Conservation (phyloP, 2,888 invertebrate genomes). For the Dermolepida albohirtum region DNA sequence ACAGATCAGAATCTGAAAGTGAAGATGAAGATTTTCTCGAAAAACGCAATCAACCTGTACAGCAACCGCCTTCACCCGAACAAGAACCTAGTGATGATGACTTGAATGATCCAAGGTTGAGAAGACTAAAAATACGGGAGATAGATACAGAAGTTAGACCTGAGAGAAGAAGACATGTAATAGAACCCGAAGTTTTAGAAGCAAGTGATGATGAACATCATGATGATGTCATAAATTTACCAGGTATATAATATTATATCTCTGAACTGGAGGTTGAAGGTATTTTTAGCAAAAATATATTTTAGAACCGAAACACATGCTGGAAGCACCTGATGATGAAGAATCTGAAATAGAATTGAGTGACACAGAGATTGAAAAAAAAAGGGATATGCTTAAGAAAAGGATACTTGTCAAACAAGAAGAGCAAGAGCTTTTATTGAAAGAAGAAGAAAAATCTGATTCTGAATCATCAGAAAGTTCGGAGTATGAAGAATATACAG, state of each 20-base stretch:
- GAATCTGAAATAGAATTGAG: constrained; percentile 88
- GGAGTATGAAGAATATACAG: constrained; percentile 87
- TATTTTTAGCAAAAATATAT: constrained; percentile 23
- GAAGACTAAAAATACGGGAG: constrained; percentile 74
- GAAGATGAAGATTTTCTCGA: constrained; percentile 90
- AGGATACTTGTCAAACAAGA: constrained; percentile 78
- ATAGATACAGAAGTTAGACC: constrained; percentile 66
- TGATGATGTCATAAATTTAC: constrained; percentile 63
- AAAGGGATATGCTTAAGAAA: constrained; percentile 77
- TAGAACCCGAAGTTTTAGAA: constrained; percentile 77
- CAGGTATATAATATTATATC: constrained; percentile 50
- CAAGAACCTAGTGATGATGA: constrained; percentile 63
- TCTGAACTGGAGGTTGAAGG: constrained; percentile 49
- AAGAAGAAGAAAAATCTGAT: constrained; percentile 78
- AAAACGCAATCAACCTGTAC: constrained; percentile 63
- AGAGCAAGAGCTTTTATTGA: constrained; percentile 78
- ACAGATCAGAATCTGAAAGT: constrained; percentile 88
- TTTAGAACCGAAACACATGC: constrained; percentile 62
- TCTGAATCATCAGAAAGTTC: constrained; percentile 80
- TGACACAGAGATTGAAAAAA: constrained; percentile 85
- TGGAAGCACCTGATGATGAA: constrained; percentile 67
- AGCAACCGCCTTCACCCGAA: constrained; percentile 59
- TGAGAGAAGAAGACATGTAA: constrained; percentile 73
- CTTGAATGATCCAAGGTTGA: constrained; percentile 85
- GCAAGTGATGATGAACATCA: constrained; percentile 71